phyloP scores from a whole-genome alignment of 2,797 vertebrate species.

The Periophthalmus magnuspinnatus region DNA sequence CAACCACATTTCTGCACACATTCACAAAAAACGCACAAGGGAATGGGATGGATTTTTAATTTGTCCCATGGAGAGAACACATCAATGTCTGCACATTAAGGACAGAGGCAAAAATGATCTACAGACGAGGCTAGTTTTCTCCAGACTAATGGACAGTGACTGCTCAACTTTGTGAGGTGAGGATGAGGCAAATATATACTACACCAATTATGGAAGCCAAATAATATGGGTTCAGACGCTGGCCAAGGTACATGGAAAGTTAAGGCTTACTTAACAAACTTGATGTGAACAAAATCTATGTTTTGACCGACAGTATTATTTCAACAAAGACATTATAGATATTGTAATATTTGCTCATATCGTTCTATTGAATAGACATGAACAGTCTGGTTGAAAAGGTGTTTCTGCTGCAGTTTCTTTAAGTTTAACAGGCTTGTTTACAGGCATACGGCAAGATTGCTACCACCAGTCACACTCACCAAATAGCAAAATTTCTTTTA shows the following conservation, averaged over 20 bases:
- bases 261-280: neutral
- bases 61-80: neutral
- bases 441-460: conserved; percentile 7
- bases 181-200: neutral
- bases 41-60: neutral
- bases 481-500: neutral
- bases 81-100: neutral
- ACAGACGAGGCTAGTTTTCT: neutral
- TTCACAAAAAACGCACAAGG: conserved; percentile 3
- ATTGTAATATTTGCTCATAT: neutral
- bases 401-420: conserved; percentile 26
- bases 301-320: neutral
- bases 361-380: neutral
- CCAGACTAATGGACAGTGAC: neutral
- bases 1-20: neutral
- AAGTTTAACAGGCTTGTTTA: conserved; percentile 28
- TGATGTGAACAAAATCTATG: neutral
- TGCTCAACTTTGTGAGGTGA: neutral
- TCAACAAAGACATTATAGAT: neutral
- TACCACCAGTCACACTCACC: neutral
- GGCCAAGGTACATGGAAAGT: no score
- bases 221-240: neutral
- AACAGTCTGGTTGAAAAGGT: neutral
- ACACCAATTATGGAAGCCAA: no score
- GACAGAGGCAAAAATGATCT: conserved; percentile 3